Evolutionary conservation across 2,797 vertebrate species (phyloP).

Genomic region (Halcyon smyrnensis): DNA sequence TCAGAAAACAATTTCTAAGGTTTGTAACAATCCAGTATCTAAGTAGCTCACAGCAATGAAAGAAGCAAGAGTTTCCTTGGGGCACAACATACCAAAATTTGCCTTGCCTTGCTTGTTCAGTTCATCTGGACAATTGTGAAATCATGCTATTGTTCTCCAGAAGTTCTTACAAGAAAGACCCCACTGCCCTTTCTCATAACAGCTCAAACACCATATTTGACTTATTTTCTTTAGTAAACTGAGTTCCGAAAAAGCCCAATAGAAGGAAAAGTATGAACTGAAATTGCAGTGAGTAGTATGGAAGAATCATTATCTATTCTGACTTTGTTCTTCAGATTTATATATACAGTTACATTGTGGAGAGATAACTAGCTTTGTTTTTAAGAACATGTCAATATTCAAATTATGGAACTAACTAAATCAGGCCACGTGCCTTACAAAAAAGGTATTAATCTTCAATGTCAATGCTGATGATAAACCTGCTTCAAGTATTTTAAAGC

Average conservation of each 20-base stretch:
- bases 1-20: background rate
- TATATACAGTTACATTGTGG: background rate
- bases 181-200: background rate
- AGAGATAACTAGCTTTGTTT: constrained; percentile 25
- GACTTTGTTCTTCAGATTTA: background rate
- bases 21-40: background rate
- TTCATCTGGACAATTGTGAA: background rate
- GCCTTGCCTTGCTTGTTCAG: background rate
- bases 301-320: background rate
- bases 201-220: background rate
- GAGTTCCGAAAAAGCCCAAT: background rate
- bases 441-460: constrained; percentile 71
- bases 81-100: background rate
- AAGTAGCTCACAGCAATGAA: background rate
- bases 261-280: background rate
- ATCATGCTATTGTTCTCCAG: background rate
- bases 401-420: constrained; percentile 70
- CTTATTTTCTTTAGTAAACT: background rate
- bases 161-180: background rate
- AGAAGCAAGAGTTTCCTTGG: background rate
- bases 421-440: constrained; percentile 74
- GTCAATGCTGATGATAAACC: constrained; percentile 75
- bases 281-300: background rate
- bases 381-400: constrained; percentile 40
- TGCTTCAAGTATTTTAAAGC: constrained; percentile 85